These are phyloP conservation scores for Antechinus stuartii DNA, from an alignment of 2,113 vertebrate genomes.

Conservation along the genomic window DNA sequence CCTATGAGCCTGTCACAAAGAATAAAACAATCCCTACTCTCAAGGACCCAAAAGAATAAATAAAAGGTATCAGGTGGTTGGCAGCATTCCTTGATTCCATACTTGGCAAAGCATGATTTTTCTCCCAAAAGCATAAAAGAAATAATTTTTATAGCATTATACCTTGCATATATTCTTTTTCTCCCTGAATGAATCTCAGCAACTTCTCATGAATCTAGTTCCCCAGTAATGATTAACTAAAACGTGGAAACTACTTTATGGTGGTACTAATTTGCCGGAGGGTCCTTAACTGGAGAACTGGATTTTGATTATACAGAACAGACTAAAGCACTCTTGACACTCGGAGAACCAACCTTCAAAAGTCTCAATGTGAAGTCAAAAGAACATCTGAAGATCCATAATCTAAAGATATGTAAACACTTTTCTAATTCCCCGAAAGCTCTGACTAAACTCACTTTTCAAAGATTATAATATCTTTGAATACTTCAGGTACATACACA, in stretches of 20 bases:
- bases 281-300: not conserved
- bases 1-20: not conserved
- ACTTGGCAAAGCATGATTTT: constrained; percentile 45
- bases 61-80: not conserved
- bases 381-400: not conserved
- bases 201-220: constrained; percentile 39
- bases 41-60: not conserved
- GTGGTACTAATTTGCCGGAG: not conserved
- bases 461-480: not conserved
- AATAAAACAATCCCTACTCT: not conserved
- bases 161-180: constrained; percentile 9
- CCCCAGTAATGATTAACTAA: constrained; percentile 53
- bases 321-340: not conserved
- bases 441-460: not conserved
- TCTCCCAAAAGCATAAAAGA: constrained; percentile 43
- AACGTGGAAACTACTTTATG: constrained; percentile 44
- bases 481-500: not conserved
- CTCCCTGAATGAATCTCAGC: constrained; percentile 31
- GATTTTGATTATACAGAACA: constrained; percentile 34
- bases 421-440: not conserved
- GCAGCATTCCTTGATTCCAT: not conserved
- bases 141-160: constrained; percentile 33
- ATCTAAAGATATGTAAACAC: not conserved
- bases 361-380: not conserved
- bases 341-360: not conserved